A percentile compares a stretch with the other conserved stretches of the same genome.
Evolutionary conservation across 2,888 invertebrate species (phyloP).

Genomic region (Cybosia mesomella): DNA sequence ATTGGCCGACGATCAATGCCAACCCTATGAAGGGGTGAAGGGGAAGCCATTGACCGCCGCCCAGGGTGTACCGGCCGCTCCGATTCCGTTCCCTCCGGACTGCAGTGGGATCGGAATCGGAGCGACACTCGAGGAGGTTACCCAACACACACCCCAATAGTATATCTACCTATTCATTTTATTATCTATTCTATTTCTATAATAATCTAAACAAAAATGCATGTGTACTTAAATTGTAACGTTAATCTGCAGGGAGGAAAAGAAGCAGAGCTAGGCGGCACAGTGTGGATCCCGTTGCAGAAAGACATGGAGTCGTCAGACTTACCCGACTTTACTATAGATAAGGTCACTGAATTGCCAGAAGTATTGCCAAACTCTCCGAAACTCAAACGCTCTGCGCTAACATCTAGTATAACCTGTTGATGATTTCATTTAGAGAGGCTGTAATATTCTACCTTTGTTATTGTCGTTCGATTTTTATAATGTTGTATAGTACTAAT

Average conservation of each 20-base stretch:
- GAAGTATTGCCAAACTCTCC: constrained; percentile 87
- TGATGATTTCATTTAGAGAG: constrained; percentile 49
- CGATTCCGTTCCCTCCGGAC: too few species aligned
- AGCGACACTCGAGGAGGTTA: too few species aligned
- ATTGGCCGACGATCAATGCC: too few species aligned
- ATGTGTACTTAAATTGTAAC: background rate
- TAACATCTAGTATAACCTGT: constrained; percentile 43
- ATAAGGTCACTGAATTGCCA: constrained; percentile 88
- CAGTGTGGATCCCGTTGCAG: constrained; percentile 92
- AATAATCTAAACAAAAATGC: background rate
- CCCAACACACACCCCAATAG: too few species aligned
- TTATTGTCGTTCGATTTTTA: constrained; percentile 32
- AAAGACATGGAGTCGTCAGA: constrained; percentile 81
- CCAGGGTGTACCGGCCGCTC: too few species aligned
- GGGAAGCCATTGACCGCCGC: too few species aligned
- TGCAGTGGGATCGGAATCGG: too few species aligned
- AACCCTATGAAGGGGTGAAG: too few species aligned
- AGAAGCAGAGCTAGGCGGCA: constrained; percentile 91
- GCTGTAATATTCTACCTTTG: constrained; percentile 47
- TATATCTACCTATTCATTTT: too few species aligned
- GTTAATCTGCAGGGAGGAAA: constrained; percentile 89
- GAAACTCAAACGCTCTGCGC: constrained; percentile 69
- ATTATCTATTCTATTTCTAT: too few species aligned
- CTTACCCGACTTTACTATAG: constrained; percentile 89
- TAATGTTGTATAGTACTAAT: background rate